Conservation (phyloP, 2,797 vertebrate species). For the Prunella strophiata region DNA sequence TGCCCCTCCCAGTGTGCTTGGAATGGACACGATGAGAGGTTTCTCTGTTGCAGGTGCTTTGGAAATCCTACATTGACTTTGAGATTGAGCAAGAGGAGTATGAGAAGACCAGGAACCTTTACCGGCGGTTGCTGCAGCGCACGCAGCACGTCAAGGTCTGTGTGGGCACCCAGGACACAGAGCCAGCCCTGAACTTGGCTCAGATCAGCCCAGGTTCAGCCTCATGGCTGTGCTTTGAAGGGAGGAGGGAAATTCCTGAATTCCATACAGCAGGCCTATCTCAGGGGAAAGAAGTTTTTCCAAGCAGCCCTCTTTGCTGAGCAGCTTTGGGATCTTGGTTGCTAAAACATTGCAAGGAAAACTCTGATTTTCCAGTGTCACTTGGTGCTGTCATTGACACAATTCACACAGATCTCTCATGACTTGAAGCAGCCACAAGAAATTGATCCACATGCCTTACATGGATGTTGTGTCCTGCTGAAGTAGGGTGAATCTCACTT, state of each 20-base stretch:
- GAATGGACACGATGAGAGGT: neutral
- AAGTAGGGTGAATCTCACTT: fast-evolving
- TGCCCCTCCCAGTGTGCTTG: fast-evolving
- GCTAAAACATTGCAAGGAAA: neutral
- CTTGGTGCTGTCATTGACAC: neutral
- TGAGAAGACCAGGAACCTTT: conserved; percentile 90
- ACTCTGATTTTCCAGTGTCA: neutral
- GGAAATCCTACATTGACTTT: conserved; percentile 99
- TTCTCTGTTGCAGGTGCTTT: conserved; percentile 85
- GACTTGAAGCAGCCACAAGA: neutral
- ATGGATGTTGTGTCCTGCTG: neutral
- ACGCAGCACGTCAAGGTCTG: conserved; percentile 95
- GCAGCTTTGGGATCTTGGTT: neutral
- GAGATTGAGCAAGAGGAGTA: conserved; percentile 98
- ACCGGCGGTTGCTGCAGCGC: conserved; percentile 89
- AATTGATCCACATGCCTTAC: fast-evolving
- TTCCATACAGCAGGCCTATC: fast-evolving
- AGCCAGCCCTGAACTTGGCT: neutral
- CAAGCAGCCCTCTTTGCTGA: neutral
- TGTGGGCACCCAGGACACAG: neutral
- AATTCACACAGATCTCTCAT: neutral
- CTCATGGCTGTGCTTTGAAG: fast-evolving
- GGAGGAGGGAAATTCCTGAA: neutral
- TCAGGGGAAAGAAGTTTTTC: neutral
- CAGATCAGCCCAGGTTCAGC: too few species aligned